These are phyloP conservation scores for Aldrovandia affinis DNA, from an alignment of 2,797 vertebrate genomes.

Conservation along the genomic window DNA sequence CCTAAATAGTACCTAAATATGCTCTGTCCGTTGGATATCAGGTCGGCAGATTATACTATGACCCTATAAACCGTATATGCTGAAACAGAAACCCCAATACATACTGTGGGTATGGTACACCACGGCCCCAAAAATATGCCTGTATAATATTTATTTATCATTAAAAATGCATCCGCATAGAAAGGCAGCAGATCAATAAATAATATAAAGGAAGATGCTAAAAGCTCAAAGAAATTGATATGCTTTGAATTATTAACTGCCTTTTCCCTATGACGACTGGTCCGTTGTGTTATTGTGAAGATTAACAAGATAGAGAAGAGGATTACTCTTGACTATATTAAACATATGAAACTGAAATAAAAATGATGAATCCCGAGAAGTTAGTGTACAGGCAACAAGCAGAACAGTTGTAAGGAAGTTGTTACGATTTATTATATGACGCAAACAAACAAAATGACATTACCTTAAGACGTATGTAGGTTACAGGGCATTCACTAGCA, in stretches of 20 bases:
- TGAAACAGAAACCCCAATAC: background rate
- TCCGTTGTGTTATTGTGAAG: background rate
- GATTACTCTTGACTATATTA: background rate
- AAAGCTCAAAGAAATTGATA: background rate
- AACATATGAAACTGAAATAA: background rate
- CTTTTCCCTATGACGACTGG: background rate
- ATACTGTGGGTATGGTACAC: background rate
- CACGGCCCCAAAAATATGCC: background rate
- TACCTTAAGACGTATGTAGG: too few species aligned
- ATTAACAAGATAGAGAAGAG: background rate
- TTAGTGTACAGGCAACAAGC: too few species aligned
- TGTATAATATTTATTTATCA: background rate
- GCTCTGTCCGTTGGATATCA: background rate
- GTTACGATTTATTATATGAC: too few species aligned
- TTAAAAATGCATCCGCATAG: background rate
- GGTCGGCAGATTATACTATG: background rate
- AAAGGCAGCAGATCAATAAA: background rate
- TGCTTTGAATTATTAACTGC: background rate
- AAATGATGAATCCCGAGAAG: background rate
- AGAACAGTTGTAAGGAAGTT: too few species aligned
- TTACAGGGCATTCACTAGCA: too few species aligned
- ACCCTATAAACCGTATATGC: background rate
- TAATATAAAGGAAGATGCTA: background rate
- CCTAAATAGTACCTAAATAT: background rate
- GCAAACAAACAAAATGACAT: too few species aligned